Conservation (phyloP, 2,888 invertebrate species). For the Noctua pronuba region DNA sequence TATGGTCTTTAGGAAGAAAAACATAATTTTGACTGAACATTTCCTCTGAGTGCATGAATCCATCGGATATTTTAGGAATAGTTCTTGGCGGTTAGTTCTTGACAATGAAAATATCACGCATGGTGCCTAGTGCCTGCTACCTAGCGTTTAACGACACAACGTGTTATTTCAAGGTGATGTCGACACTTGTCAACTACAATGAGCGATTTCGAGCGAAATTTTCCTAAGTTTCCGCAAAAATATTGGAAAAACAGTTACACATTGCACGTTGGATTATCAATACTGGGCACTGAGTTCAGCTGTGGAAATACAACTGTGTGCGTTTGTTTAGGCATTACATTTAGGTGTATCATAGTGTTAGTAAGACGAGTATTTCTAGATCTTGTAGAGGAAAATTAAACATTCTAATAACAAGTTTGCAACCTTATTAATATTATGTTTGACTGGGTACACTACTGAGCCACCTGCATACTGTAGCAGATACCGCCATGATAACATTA, state of each 20-base stretch:
- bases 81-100: slow-evolving; percentile 15
- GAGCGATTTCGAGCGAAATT: slow-evolving; percentile 18
- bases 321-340: background rate
- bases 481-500: too few relatives aligned
- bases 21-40: background rate
- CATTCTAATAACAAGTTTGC: background rate
- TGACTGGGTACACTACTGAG: background rate
- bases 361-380: background rate
- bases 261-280: background rate
- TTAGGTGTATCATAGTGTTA: background rate
- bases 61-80: slow-evolving; percentile 9
- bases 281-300: background rate
- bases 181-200: slow-evolving; percentile 1
- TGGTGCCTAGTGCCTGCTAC: background rate
- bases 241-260: background rate
- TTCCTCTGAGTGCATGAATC: slow-evolving; percentile 14
- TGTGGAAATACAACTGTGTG: background rate
- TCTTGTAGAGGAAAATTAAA: background rate
- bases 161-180: slow-evolving; percentile 14
- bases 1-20: background rate
- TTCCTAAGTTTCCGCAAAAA: background rate
- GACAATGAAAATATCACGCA: slow-evolving; percentile 2
- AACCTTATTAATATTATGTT: background rate
- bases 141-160: slow-evolving; percentile 7
- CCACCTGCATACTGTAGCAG: background rate